phyloP scores from a whole-genome alignment of 2,113 vertebrate species.

The Dicrurus megarhynchus region DNA sequence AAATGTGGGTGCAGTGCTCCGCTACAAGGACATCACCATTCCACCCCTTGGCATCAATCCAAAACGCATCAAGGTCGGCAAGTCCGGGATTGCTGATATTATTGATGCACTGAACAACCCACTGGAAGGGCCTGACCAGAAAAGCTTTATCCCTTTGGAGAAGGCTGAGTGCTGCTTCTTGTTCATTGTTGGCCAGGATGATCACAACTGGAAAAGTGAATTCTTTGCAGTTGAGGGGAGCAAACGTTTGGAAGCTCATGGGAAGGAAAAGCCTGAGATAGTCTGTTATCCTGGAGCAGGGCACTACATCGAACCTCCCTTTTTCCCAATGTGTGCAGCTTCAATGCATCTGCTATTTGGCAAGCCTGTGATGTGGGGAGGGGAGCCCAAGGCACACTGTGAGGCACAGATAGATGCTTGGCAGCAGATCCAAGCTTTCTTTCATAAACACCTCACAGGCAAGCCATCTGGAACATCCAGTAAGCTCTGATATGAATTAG shows the following conservation, averaged over 20 bases:
- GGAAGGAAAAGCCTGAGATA: slow-evolving; percentile 79
- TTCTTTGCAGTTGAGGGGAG: slow-evolving; percentile 75
- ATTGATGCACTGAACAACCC: slow-evolving; percentile 68
- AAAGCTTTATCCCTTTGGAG: slow-evolving; percentile 83
- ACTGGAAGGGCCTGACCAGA: slow-evolving; percentile 50
- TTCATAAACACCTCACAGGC: slow-evolving; percentile 69
- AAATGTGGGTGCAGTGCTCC: slow-evolving; percentile 60
- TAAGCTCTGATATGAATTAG: slow-evolving; percentile 43
- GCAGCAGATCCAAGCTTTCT: slow-evolving; percentile 80
- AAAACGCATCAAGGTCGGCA: slow-evolving; percentile 25
- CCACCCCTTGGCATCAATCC: slow-evolving; percentile 33
- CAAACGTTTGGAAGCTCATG: slow-evolving; percentile 71
- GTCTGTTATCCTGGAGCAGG: slow-evolving; percentile 83
- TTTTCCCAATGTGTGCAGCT: slow-evolving; percentile 79
- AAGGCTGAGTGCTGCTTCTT: slow-evolving; percentile 81
- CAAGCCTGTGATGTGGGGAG: slow-evolving; percentile 79
- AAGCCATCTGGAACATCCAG: background rate
- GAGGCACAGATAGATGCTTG: slow-evolving; percentile 84
- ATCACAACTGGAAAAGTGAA: slow-evolving; percentile 87
- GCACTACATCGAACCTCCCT: slow-evolving; percentile 87
- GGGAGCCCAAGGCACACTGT: slow-evolving; percentile 80
- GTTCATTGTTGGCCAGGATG: slow-evolving; percentile 84
- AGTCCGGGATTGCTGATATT: slow-evolving; percentile 74
- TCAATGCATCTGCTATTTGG: slow-evolving; percentile 71
- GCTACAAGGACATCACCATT: slow-evolving; percentile 74